Evolutionary conservation across 2,888 invertebrate species (phyloP).

Genomic region (Volucella inanis): DNA sequence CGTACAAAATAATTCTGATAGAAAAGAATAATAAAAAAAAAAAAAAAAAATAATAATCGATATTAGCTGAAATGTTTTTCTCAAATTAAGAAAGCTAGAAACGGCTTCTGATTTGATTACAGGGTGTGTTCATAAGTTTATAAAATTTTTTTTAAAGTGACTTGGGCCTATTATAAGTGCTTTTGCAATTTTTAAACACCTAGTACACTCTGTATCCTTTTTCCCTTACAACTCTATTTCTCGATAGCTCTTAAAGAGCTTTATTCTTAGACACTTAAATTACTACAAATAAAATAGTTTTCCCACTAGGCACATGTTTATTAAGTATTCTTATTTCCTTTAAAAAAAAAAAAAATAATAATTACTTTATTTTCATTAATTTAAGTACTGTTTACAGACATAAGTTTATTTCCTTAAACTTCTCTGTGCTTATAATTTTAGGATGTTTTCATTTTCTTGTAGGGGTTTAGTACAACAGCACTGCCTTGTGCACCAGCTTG

Average conservation of each 20-base stretch:
- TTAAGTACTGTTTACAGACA: constrained; percentile 48
- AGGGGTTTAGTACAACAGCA: constrained; percentile 89
- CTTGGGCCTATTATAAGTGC: no score
- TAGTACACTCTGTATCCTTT: constrained; percentile 7
- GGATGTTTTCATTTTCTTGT: constrained; percentile 95
- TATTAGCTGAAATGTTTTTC: no score
- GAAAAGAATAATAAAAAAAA: no score
- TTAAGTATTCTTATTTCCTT: constrained; percentile 60
- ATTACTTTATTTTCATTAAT: constrained; percentile 51
- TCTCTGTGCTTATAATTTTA: constrained; percentile 76
- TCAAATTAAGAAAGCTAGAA: no score
- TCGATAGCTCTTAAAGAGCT: constrained; percentile 44
- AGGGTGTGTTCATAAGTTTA: no score
- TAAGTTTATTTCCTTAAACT: not conserved
- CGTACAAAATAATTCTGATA: no score
- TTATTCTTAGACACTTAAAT: constrained; percentile 20
- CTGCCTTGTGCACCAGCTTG: constrained; percentile 77
- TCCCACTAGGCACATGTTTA: constrained; percentile 70
- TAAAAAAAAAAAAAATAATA: constrained; percentile 47
- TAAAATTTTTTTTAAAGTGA: no score
- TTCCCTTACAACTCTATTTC: constrained; percentile 26
- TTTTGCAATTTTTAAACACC: not conserved
- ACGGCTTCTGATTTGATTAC: no score
- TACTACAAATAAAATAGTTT: constrained; percentile 41
- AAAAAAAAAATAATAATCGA: no score